Conservation (phyloP, 2,888 invertebrate species). For the Endotricha flammealis region DNA sequence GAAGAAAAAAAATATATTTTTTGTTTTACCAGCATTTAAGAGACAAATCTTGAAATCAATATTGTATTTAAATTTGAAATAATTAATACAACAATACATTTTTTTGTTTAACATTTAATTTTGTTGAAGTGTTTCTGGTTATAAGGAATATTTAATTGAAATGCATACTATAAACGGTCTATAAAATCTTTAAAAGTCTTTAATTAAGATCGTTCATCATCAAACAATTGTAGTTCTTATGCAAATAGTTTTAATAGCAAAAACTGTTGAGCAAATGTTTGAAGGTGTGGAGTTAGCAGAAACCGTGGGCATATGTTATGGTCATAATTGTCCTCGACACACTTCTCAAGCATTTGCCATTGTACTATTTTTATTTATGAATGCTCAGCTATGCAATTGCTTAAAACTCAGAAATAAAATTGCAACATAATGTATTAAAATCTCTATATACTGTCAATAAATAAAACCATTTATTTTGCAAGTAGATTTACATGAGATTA, state of each 20-base stretch:
- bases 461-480: background rate
- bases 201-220: no score
- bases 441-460: background rate
- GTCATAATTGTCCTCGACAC: constrained; percentile 27
- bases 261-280: background rate
- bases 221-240: background rate
- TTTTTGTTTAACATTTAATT: no score
- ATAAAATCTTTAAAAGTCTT: no score
- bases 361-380: constrained; percentile 18
- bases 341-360: constrained; percentile 22
- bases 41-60: no score
- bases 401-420: no score
- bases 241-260: background rate
- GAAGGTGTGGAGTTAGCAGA: background rate
- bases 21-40: no score
- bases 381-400: constrained; percentile 10
- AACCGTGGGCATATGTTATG: constrained; percentile 18
- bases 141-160: background rate
- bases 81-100: no score
- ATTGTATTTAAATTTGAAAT: no score
- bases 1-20: no score
- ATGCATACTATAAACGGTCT: no score
- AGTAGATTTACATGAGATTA: no score
- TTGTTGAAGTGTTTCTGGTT: no score
- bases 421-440: background rate